A percentile compares a stretch with the other conserved stretches of the same genome.
Conservation (phyloP, 1,140 invertebrate species). For the Musca domestica region DNA sequence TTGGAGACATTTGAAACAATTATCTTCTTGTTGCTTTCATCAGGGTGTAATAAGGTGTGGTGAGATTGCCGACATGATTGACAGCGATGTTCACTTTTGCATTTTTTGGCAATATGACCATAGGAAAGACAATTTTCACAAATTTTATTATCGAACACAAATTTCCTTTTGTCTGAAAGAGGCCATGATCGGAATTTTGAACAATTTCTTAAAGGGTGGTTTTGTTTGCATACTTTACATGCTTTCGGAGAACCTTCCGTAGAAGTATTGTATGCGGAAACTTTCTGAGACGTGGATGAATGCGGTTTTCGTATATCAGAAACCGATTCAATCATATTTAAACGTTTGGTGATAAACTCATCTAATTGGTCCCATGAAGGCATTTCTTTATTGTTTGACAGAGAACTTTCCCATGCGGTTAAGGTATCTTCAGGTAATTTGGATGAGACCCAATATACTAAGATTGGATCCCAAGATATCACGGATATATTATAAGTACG, state of each 20-base stretch:
- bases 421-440: background rate
- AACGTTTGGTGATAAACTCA: background rate
- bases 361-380: background rate
- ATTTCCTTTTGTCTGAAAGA: background rate
- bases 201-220: no score
- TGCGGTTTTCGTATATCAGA: background rate
- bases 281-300: background rate
- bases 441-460: no score
- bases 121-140: background rate
- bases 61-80: background rate
- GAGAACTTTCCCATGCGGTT: background rate
- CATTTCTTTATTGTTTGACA: background rate
- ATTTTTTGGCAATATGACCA: background rate
- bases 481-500: background rate
- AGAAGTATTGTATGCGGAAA: no score
- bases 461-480: background rate
- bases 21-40: no score
- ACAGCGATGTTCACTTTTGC: background rate
- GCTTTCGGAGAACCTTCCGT: no score
- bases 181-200: no score
- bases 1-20: no score
- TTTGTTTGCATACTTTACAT: no score
- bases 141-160: background rate
- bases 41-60: background rate
- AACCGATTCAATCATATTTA: background rate